A percentile compares a stretch with the other conserved stretches of the same genome.
Evolutionary conservation across 2,113 vertebrate species (phyloP).

Genomic region (Carassius auratus): DNA sequence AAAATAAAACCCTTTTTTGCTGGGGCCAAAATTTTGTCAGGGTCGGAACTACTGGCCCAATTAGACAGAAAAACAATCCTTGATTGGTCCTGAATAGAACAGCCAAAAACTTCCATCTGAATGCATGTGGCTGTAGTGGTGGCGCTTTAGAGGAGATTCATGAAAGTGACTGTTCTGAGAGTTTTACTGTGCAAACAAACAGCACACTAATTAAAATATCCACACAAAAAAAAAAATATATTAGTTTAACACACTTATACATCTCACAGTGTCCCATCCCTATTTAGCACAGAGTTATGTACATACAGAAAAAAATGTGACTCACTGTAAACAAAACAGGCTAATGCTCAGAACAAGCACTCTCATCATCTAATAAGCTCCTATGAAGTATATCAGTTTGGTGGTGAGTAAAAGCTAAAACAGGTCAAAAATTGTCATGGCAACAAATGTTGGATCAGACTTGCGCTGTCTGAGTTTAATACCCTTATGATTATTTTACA

Average conservation of each 20-base stretch:
- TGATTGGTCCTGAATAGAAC: too few relatives aligned
- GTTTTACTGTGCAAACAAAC: neutral
- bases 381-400: neutral
- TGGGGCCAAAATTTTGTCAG: too few relatives aligned
- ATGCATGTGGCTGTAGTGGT: neutral
- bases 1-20: too few relatives aligned
- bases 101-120: too few relatives aligned
- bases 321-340: neutral
- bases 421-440: neutral
- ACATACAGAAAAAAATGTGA: neutral
- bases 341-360: neutral
- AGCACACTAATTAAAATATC: neutral
- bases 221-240: neutral
- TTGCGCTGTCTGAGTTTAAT: slow-evolving; percentile 9
- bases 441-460: slow-evolving; percentile 1
- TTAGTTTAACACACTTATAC: neutral
- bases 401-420: neutral
- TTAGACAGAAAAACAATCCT: too few relatives aligned
- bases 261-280: neutral
- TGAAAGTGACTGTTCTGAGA: neutral
- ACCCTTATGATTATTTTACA: slow-evolving; percentile 39
- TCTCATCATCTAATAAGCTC: neutral
- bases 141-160: neutral
- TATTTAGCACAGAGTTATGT: neutral
- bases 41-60: too few relatives aligned